Conservation (phyloP, 2,113 vertebrate genomes). For the Poicephalus gulielmi region DNA sequence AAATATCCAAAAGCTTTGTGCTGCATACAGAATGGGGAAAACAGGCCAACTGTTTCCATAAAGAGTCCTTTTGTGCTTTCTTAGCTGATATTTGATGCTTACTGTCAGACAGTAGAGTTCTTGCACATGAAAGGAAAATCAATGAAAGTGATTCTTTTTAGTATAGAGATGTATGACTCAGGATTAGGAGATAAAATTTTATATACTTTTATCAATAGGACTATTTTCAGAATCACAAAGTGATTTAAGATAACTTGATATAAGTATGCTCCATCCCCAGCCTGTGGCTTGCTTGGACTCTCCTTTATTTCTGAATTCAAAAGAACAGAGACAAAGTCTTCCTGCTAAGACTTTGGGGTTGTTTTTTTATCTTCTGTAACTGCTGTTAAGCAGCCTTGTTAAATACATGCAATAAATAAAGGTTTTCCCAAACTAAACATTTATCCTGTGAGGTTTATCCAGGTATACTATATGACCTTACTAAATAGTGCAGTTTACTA, state of each 20-base stretch:
- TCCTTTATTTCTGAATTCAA: background rate
- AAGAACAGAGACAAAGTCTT: background rate
- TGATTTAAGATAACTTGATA: background rate
- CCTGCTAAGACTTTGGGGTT: background rate
- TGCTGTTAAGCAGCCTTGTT: background rate
- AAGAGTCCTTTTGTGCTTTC: background rate
- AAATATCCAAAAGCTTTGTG: background rate
- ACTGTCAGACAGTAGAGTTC: background rate
- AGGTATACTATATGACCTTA: background rate
- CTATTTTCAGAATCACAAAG: background rate
- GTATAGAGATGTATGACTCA: background rate
- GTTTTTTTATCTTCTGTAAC: background rate
- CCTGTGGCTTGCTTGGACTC: background rate
- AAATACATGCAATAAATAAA: background rate
- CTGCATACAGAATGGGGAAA: background rate
- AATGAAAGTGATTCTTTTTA: background rate
- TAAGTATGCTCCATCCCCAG: background rate
- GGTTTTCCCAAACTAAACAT: background rate
- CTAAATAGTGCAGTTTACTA: background rate
- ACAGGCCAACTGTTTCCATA: background rate
- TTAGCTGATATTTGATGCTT: background rate
- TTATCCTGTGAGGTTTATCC: background rate
- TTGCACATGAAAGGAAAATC: background rate
- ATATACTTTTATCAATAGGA: background rate
- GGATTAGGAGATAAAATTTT: background rate